Percentiles rank a stretch among this genome's conserved stretches.
Evolutionary conservation across 2,797 vertebrate species (phyloP).

Genomic region (Babyrousa celebensis): DNA sequence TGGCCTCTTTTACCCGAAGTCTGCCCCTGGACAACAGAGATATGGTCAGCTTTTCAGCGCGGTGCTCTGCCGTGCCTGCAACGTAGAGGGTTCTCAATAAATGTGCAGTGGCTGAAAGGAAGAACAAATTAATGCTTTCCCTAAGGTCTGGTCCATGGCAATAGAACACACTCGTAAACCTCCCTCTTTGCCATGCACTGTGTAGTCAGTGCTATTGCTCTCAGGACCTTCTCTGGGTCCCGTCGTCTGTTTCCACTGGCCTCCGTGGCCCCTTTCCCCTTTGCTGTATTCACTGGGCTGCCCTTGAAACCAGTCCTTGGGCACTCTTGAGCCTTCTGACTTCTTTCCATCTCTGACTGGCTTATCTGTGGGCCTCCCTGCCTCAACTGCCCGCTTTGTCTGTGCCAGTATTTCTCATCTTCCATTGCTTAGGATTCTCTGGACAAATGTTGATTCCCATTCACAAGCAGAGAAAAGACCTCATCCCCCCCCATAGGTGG

Average conservation of each 20-base stretch:
- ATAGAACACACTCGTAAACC: neutral
- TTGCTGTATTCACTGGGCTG: neutral
- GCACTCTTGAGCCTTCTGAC: neutral
- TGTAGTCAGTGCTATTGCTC: neutral
- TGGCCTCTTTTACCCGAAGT: neutral
- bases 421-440: constrained; percentile 57
- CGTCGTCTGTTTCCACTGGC: neutral
- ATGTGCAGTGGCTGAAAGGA: constrained; percentile 5
- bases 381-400: neutral
- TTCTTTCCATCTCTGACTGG: neutral
- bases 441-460: neutral
- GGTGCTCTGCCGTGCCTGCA: neutral
- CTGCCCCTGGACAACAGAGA: neutral
- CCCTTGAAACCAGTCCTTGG: neutral
- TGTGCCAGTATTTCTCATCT: neutral
- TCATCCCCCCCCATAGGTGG: neutral
- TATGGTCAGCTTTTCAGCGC: constrained; percentile 11
- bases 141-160: constrained; percentile 25
- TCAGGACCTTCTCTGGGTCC: neutral
- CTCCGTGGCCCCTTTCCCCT: neutral
- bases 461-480: constrained; percentile 15
- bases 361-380: neutral
- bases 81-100: constrained; percentile 4
- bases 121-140: constrained; percentile 35
- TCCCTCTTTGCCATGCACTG: neutral